Evolutionary conservation across 2,797 vertebrate genomes (phyloP), one percentile per base, ranked within the genome.

Genomic region (Centropyge bicolor): DNA sequence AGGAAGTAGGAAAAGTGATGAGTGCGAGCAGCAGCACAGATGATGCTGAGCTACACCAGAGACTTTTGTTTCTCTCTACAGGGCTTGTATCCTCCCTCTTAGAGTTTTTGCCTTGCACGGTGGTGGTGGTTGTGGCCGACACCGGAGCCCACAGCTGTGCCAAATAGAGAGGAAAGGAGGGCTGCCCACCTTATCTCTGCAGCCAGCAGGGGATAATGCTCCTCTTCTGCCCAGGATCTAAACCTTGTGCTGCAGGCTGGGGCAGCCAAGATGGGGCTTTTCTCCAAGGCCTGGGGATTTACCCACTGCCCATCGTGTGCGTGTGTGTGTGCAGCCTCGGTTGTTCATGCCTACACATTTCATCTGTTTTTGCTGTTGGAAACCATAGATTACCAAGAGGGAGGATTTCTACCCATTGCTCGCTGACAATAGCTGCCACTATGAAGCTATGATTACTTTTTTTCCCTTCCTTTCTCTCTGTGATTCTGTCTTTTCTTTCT

Each of bases 121-220:
- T 56, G 72, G 71, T 61, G 46, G 41, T 77, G 62, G 40, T 64
- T 62, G 24, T 56, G 81, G 81, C 55, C 46, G 61, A 70, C 81
- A 56, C 72, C 54, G 81, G 66, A 81, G 81, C 71, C 65, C 62
- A 82, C 64, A 73, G 78, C 86, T 86, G 81, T 87, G 89, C 85
- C 74, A 84, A 88, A 88, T 77, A 82, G 88, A 82, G 84, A 74
- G 90, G 80, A 82, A 85, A 83, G 64, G 24, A 82, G 52, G 68
- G 68, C 65, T 57, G 65, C 55, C 60, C 79, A 85, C 86, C 91
- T 95, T 94, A 93, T 95, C 94, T 93, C 79, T 79, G 81, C 75
- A 87, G 89, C 89, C 93, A 95, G 91, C 91, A 91, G 93, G 89
- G 88, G 76, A 90, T 93, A 86, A 87, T 82, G 78, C 68, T 89